A percentile compares a stretch with the other conserved stretches of the same genome.
These are phyloP conservation scores for Pentalonia nigronervosa DNA, from an alignment of 1,140 invertebrate species.

Conservation along the genomic window DNA sequence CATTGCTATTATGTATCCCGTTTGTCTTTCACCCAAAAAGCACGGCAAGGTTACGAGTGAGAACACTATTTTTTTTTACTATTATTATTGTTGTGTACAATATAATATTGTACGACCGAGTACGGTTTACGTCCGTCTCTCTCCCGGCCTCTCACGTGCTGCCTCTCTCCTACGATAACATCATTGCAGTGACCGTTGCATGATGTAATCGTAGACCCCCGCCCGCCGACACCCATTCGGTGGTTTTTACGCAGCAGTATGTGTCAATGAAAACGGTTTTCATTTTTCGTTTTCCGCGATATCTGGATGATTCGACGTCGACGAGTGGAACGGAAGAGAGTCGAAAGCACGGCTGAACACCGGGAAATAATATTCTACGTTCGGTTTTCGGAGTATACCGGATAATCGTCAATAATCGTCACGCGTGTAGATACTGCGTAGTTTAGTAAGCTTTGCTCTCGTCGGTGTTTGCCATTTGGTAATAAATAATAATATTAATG, in stretches of 20 bases:
- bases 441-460: neutral
- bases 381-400: neutral
- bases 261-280: neutral
- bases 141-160: neutral
- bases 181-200: neutral
- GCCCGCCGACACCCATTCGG: neutral
- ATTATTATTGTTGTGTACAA: neutral
- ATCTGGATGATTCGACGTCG: neutral
- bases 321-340: neutral
- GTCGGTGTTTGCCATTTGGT: neutral
- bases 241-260: neutral
- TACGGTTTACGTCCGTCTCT: neutral
- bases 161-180: neutral
- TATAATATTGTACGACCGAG: neutral
- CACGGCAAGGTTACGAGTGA: neutral
- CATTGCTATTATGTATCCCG: neutral
- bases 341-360: neutral
- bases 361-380: neutral
- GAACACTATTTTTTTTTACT: neutral
- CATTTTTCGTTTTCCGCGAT: neutral
- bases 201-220: neutral
- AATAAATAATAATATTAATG: neutral
- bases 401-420: neutral
- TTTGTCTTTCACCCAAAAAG: conserved; percentile 6
- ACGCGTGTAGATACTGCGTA: too few species aligned